phyloP scores from a whole-genome alignment of 2,888 invertebrate species.

The Eupithecia vulgata region DNA sequence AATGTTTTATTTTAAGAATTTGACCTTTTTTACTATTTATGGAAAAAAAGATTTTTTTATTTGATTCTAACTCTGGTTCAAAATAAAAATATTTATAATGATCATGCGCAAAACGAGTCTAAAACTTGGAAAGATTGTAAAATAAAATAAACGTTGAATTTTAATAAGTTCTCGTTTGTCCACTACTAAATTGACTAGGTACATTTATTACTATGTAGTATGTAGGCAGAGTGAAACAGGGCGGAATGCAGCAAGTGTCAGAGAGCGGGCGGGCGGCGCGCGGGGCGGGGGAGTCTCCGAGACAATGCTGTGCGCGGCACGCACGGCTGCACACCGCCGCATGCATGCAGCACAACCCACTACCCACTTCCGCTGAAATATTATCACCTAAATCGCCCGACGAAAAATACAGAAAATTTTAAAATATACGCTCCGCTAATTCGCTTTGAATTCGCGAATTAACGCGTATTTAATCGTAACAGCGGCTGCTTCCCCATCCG shows the following conservation, averaged over 20 bases:
- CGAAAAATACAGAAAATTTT: constrained; percentile 24
- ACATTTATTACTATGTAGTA: neutral
- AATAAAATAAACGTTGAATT: neutral
- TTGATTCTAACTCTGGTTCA: neutral
- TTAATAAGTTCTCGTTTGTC: neutral
- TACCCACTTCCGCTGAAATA: constrained; percentile 37
- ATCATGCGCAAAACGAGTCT: neutral
- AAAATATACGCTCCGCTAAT: constrained; percentile 24
- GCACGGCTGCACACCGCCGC: constrained; percentile 38
- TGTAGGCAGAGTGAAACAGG: constrained; percentile 3
- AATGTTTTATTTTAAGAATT: no score
- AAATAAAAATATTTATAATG: neutral
- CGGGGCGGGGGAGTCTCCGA: constrained; percentile 40
- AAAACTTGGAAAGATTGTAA: neutral
- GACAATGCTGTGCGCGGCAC: constrained; percentile 50
- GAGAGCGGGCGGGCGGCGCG: neutral
- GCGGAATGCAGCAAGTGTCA: neutral
- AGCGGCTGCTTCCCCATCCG: constrained; percentile 16
- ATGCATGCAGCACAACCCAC: constrained; percentile 7
- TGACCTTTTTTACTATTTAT: no score
- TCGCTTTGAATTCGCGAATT: constrained; percentile 19
- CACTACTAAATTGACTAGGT: neutral
- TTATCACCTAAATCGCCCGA: constrained; percentile 41
- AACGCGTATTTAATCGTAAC: constrained; percentile 1
- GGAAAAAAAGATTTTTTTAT: no score